Evolutionary conservation across 2,113 vertebrate species (phyloP).

Genomic region (Hepsetus odoe): DNA sequence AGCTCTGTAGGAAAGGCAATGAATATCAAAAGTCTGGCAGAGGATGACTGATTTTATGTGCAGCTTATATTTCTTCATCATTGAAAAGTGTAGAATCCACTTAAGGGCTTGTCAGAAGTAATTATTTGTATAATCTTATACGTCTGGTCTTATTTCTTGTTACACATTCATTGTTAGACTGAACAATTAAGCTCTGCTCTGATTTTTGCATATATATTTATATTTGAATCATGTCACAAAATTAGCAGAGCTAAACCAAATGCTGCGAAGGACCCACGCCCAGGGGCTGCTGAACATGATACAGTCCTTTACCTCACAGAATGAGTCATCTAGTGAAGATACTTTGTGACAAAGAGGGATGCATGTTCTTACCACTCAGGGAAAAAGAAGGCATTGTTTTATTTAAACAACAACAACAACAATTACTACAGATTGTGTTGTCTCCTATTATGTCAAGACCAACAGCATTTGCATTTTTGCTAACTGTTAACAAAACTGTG

Average conservation of each 20-base stretch:
- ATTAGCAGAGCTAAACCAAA: background rate
- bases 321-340: constrained; percentile 51
- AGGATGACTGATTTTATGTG: constrained; percentile 23
- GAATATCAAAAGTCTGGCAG: constrained; percentile 61
- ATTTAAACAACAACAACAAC: background rate
- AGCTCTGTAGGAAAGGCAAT: constrained; percentile 60
- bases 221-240: background rate
- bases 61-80: constrained; percentile 1
- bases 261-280: background rate
- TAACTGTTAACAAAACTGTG: constrained; percentile 73
- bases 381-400: background rate
- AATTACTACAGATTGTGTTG: background rate
- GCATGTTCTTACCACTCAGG: background rate
- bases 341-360: constrained; percentile 9
- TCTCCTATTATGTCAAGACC: constrained; percentile 36
- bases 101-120: background rate
- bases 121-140: background rate
- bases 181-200: background rate
- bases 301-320: constrained; percentile 27
- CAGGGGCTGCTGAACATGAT: constrained; percentile 23
- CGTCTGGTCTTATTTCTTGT: background rate
- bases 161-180: too few species aligned
- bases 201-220: background rate
- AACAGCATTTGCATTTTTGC: constrained; percentile 67
- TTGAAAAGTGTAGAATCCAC: background rate